Percentiles rank a stretch among this genome's conserved stretches.
phyloP scores from a whole-genome alignment of 2,797 vertebrate species.

The Brachyrhaphis roseni region DNA sequence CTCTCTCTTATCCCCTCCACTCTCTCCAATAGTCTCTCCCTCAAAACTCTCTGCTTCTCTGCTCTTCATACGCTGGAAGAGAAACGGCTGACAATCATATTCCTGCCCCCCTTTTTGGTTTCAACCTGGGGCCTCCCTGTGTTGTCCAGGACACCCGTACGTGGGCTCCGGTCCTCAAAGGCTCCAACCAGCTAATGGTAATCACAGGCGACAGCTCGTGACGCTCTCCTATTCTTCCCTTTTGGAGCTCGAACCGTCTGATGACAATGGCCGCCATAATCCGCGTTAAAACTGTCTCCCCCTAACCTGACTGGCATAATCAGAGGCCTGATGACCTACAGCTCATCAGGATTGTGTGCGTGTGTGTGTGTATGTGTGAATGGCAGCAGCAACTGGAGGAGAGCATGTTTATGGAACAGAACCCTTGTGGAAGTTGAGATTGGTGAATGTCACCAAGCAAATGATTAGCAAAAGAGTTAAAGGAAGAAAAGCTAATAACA shows the following conservation, averaged over 20 bases:
- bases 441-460: constrained; percentile 9
- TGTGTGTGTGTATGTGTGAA: constrained; percentile 20
- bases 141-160: constrained; percentile 72
- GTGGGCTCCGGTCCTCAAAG: constrained; percentile 82
- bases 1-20: constrained; percentile 15
- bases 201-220: constrained; percentile 86
- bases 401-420: constrained; percentile 56
- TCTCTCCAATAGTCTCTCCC: constrained; percentile 15
- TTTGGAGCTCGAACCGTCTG: constrained; percentile 82
- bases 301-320: constrained; percentile 77
- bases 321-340: constrained; percentile 77
- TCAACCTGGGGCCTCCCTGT: constrained; percentile 76
- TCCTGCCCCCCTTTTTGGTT: constrained; percentile 66
- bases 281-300: constrained; percentile 85
- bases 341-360: constrained; percentile 33
- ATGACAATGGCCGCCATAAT: constrained; percentile 84
- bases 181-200: constrained; percentile 85
- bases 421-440: constrained; percentile 20
- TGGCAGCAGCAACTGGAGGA: constrained; percentile 40
- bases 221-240: constrained; percentile 85
- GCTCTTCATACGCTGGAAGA: constrained; percentile 75
- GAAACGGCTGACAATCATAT: constrained; percentile 82
- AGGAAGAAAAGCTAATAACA: neutral
- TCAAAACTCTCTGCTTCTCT: constrained; percentile 46
- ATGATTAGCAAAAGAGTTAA: neutral